phyloP scores from a whole-genome alignment of 2,113 vertebrate species.

The Coracopsis vasa region DNA sequence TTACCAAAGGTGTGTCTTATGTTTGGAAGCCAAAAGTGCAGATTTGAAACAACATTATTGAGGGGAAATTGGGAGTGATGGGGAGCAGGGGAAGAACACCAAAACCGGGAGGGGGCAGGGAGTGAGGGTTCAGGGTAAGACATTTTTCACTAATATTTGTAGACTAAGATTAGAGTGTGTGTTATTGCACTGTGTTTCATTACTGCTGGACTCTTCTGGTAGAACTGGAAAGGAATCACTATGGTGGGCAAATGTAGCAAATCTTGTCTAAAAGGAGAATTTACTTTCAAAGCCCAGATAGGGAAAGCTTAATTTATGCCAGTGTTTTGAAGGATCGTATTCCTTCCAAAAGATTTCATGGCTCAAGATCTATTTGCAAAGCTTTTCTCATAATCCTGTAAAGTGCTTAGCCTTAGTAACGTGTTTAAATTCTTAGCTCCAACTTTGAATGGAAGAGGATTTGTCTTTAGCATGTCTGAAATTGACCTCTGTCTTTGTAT shows the following conservation, averaged over 20 bases:
- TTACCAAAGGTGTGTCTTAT: neutral
- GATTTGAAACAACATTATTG: neutral
- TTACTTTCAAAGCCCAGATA: neutral
- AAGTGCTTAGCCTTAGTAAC: neutral
- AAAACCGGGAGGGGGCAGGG: neutral
- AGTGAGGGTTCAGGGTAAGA: neutral
- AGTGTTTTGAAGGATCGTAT: neutral
- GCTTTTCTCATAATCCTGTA: neutral
- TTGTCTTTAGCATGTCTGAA: neutral
- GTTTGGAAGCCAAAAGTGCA: neutral
- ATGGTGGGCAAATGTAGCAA: neutral
- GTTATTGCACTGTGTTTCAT: neutral
- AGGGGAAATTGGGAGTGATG: neutral
- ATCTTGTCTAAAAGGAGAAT: neutral
- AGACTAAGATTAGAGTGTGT: neutral
- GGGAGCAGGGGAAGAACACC: neutral
- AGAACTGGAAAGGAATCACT: neutral
- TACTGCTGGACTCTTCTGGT: neutral
- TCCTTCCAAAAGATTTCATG: neutral
- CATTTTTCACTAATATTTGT: neutral
- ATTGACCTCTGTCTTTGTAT: neutral
- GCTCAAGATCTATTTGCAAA: constrained; percentile 25
- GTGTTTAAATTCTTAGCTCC: neutral
- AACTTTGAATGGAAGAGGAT: neutral
- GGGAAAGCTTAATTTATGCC: neutral